Evolutionary conservation across 2,888 invertebrate genomes (phyloP).

Genomic region (Drosophila antonietae): DNA sequence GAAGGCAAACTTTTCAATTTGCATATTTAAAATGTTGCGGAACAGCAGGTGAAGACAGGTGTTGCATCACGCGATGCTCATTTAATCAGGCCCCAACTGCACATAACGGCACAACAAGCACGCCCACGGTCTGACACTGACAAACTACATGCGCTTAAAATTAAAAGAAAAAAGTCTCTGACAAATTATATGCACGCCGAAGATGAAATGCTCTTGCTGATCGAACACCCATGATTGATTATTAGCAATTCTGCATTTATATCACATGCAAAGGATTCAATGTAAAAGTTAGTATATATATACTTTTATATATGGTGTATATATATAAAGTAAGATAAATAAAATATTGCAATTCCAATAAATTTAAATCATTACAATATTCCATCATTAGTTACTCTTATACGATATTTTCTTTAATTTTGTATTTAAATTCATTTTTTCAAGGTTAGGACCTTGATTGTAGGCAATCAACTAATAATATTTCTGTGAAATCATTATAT

Average conservation of each 20-base stretch:
- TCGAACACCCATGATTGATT: background rate
- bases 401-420: no score
- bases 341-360: no score
- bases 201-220: background rate
- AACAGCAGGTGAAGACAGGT: constrained; percentile 27
- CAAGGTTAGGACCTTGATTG: no score
- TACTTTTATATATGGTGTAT: no score
- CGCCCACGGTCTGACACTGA: constrained; percentile 36
- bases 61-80: constrained; percentile 46
- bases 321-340: no score
- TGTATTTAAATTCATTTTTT: no score
- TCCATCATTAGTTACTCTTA: no score
- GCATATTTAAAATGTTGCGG: constrained; percentile 51
- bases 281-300: no score
- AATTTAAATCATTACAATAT: no score
- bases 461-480: no score
- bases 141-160: constrained; percentile 54
- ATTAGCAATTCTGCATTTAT: background rate
- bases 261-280: no score
- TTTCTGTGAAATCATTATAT: no score
- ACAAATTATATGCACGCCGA: background rate
- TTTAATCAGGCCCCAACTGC: constrained; percentile 59
- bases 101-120: constrained; percentile 20
- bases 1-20: constrained; percentile 54
- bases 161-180: constrained; percentile 41